Base-by-base conservation (phyloP, 2,888 invertebrate species). In the Saturnia japonica region DNA sequence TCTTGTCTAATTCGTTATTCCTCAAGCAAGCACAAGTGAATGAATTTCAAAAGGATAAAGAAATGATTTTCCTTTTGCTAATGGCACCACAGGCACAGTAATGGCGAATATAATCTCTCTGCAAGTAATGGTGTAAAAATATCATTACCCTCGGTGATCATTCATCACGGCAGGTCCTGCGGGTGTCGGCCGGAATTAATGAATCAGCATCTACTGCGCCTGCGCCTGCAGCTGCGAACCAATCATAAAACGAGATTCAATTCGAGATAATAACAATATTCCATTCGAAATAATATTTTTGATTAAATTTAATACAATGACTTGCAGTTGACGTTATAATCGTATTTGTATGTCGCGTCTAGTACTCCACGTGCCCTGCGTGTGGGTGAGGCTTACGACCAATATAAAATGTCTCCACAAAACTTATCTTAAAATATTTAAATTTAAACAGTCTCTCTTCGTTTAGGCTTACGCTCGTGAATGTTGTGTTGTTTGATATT, bases 61-160 rank as follows among this genome's bases (percentile, higher is more conserved):
- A 25, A 57, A 25, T 57, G 57, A 57, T 28, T 57, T 12, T 57
- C 14, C 12, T 12, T 25, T 28, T 57, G 9, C 4, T 57, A 57
- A 57, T 25, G 57, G 57, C 57, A 7, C 22, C 57, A 57, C 25
- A 57, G 57, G 11, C 57, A 57, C 25, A 57, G 57, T 57, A 57
- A 25, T 25, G 11, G 57, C 22, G 57, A 25, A 12, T 57, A 25
- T 57, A 57, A 57, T 57, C 57, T 57, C 25, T 51, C 69, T 69
- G 69, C 64, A 69, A 40, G 34, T 64, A 69, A 64, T 69, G 69
- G 69, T 64, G 64, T 69, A 64, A 64, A 69, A 69, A 40, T 69
- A 22, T 51, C 51, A 69, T 69, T 64, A 62, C 40, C 40, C 69
- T 25, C 51, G 47, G 40, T 51, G 51, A 69, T 64, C 34, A 47